phyloP scores from a whole-genome alignment of 2,113 vertebrate genomes.

The Cyrtonyx montezumae region DNA sequence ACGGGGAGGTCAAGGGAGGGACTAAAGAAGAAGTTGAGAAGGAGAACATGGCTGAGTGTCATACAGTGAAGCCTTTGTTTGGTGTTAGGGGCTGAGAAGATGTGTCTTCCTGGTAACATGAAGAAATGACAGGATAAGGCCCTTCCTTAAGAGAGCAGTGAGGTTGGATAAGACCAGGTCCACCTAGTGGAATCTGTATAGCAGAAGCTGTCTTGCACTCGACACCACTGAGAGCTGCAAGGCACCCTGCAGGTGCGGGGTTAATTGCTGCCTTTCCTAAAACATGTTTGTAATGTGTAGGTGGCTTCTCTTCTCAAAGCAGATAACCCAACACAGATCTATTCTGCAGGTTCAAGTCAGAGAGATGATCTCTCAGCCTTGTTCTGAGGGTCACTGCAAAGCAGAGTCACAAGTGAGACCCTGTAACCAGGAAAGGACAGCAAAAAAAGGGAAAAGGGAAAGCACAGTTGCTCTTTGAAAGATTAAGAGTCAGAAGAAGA shows the following conservation, averaged over 20 bases:
- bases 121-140: background rate
- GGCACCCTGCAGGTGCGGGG: background rate
- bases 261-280: background rate
- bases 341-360: background rate
- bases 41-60: fast-evolving
- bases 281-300: background rate
- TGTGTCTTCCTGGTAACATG: background rate
- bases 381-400: background rate
- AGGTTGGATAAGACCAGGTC: background rate
- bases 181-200: background rate
- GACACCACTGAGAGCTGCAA: fast-evolving
- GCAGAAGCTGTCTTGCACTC: background rate
- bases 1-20: background rate
- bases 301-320: fast-evolving
- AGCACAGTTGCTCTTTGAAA: background rate
- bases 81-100: background rate
- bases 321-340: background rate
- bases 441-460: background rate
- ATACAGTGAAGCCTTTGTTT: constrained; percentile 31
- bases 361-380: background rate
- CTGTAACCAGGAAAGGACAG: background rate
- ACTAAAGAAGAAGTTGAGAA: background rate
- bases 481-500: background rate
- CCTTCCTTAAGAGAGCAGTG: background rate
- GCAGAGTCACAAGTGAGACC: fast-evolving